Evolutionary conservation across 2,113 vertebrate species (phyloP), one percentile per base, ranked within the genome.

Genomic region (Sebastes schlegelii): DNA sequence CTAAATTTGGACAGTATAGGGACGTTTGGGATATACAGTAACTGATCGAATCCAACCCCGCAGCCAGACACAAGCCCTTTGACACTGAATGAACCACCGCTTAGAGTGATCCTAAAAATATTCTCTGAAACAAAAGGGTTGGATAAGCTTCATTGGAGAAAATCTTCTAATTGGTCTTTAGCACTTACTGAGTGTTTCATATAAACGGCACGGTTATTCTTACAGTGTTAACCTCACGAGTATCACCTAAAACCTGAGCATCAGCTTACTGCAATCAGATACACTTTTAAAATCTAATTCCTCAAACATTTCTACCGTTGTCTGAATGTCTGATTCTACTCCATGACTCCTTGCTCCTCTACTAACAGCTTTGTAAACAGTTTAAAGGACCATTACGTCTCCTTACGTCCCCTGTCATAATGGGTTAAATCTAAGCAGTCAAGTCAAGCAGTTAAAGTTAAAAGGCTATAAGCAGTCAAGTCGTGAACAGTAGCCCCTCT

Each of bases 341-440:
- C 83, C 86, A 86, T 57, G 90, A 86, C 88, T 87, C 78, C 57
- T 66, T 48, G 2, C 82, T 90, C 74, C 49, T 67, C 79, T 65
- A 45, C 84, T 94, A 92, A 94, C 90, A 91, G 89, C 89, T 92
- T 86, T 85, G 78, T 95, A 95, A 95, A 94, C 91, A 91, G 90
- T 88, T 95, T 95, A 94, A 82, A 90, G 90, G 83, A 84, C 91
- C 94, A 95, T 95, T 95, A 94, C 76, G 70, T 91, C 91, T 90
- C 78, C 80, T 84, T 86, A 79, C 90, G 93, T 92, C 91, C 90
- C 83, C 95, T 95, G 93, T 96, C 96, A 70, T 90, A 91, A 92
- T 91, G 88, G 86, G 75, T 91, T 82, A 91, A 90, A 93, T 86
- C 85, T 67, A 65, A 85, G 68, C 43, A 80, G 82, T 79, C 70